A percentile compares a stretch with the other conserved stretches of the same genome.
phyloP scores from a whole-genome alignment of 2,888 invertebrate species.

The Atrina japonica region DNA sequence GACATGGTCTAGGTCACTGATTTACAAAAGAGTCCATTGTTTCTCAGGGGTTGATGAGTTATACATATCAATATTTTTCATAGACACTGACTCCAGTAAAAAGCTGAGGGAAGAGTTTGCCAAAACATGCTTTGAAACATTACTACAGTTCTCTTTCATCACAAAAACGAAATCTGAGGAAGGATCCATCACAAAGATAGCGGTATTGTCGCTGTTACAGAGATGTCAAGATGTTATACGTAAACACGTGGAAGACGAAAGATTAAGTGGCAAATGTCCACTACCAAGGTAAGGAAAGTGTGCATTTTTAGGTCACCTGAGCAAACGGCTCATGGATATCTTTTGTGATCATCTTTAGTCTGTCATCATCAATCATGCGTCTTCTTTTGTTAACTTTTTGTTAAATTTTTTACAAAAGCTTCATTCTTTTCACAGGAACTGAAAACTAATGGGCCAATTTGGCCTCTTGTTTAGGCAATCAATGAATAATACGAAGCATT shows the following conservation, averaged over 20 bases:
- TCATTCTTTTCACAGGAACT: too few relatives aligned
- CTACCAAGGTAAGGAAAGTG: conserved; percentile 88
- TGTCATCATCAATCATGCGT: not conserved
- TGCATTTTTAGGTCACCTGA: too few relatives aligned
- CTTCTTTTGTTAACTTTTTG: not conserved
- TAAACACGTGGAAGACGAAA: conserved; percentile 92
- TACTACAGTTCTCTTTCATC: conserved; percentile 93
- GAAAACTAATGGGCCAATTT: too few relatives aligned
- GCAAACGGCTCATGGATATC: too few relatives aligned
- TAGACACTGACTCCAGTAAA: conserved; percentile 88
- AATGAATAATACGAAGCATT: too few relatives aligned
- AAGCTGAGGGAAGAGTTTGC: conserved; percentile 96
- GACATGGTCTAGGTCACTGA: too few relatives aligned
- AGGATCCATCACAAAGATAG: conserved; percentile 84
- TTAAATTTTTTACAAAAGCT: too few relatives aligned
- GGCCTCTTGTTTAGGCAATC: too few relatives aligned
- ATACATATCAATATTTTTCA: too few relatives aligned
- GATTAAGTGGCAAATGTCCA: conserved; percentile 91
- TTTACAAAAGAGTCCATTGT: too few relatives aligned
- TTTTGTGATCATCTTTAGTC: not conserved
- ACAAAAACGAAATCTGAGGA: conserved; percentile 64
- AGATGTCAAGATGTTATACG: conserved; percentile 95
- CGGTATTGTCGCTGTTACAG: conserved; percentile 94
- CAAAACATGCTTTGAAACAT: conserved; percentile 96
- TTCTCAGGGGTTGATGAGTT: too few relatives aligned